phyloP scores from a whole-genome alignment of 2,797 vertebrate species.

The Orientallactaga sibirica region DNA sequence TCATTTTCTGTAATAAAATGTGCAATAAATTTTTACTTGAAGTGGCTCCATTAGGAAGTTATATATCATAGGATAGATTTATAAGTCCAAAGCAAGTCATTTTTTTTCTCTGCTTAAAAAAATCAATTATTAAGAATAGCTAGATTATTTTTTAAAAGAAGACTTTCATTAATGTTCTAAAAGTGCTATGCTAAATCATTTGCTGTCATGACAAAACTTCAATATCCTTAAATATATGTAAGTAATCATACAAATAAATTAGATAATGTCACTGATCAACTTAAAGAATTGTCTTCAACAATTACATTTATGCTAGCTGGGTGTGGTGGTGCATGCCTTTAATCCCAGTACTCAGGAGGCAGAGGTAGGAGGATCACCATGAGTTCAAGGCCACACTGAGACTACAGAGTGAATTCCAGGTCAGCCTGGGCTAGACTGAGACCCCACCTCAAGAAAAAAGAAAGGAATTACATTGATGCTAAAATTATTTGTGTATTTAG shows the following conservation, averaged over 20 bases:
- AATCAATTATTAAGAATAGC: background rate
- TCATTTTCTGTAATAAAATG: no score
- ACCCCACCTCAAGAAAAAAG: no score
- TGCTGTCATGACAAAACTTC: background rate
- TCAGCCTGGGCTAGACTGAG: no score
- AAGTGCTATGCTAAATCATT: constrained; percentile 25
- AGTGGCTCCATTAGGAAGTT: background rate
- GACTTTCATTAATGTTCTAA: background rate
- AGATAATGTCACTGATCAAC: background rate
- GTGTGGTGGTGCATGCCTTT: no score
- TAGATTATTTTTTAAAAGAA: background rate
- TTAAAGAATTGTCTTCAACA: background rate
- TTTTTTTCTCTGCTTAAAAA: no score
- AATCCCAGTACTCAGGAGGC: no score
- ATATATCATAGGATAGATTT: background rate
- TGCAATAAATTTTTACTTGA: background rate
- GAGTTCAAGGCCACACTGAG: no score
- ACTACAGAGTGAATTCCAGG: no score
- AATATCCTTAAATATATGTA: constrained; percentile 5
- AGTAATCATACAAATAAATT: background rate
- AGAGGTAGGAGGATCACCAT: no score
- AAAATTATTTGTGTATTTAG: background rate
- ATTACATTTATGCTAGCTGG: background rate
- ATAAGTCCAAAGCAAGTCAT: background rate
- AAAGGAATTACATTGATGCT: background rate